Evolutionary conservation across 2,888 invertebrate species (phyloP).

Genomic region (Nebria salina): DNA sequence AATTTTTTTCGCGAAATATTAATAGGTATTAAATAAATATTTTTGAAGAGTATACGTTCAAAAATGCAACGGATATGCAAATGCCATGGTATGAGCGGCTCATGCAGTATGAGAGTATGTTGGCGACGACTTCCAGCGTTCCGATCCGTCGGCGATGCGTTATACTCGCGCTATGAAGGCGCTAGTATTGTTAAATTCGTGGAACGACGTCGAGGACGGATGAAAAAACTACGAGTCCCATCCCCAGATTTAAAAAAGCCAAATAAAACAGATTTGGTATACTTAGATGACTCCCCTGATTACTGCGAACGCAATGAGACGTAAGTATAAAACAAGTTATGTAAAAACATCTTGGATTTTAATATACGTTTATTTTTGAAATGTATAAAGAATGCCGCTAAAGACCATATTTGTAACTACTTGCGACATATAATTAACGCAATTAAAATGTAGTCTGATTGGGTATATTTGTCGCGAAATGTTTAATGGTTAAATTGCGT

Average conservation of each 20-base stretch:
- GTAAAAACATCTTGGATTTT: too few relatives aligned
- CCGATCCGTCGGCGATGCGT: constrained; percentile 78
- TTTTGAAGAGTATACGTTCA: constrained; percentile 71
- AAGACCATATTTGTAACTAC: constrained; percentile 5
- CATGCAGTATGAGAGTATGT: constrained; percentile 89
- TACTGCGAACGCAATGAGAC: constrained; percentile 88
- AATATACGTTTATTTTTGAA: not conserved
- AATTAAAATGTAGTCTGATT: constrained; percentile 28
- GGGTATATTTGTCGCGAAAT: not conserved
- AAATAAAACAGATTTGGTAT: constrained; percentile 90
- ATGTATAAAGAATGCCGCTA: not conserved
- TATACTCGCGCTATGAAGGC: constrained; percentile 85
- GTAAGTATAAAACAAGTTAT: constrained; percentile 64
- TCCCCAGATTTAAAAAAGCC: constrained; percentile 85
- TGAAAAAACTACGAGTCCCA: constrained; percentile 76
- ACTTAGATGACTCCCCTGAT: constrained; percentile 89
- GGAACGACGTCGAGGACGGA: constrained; percentile 69
- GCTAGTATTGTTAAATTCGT: constrained; percentile 84
- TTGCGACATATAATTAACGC: constrained; percentile 21
- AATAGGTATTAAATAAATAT: not conserved
- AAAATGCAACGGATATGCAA: constrained; percentile 90
- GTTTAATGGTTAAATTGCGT: constrained; percentile 30
- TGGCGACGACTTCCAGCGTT: constrained; percentile 87
- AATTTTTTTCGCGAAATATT: not conserved
- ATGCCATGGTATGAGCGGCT: constrained; percentile 94